Evolutionary conservation across 2,888 invertebrate genomes (phyloP), one percentile per base, ranked within the genome.

Genomic region (Argyra leucocephala): DNA sequence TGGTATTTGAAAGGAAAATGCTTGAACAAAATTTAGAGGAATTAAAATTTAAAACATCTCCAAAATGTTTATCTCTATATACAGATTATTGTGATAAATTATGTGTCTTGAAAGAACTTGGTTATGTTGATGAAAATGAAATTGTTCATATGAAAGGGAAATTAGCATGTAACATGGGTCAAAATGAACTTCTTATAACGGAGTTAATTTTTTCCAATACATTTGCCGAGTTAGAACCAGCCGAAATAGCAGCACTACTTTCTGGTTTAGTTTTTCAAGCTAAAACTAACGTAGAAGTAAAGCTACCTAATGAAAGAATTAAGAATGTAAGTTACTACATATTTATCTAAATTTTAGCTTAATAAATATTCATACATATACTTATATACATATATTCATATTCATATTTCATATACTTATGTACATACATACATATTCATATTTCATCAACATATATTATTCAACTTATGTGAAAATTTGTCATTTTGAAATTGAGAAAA

Each of bases 231-330:
- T 85, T 93, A 68, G 86, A 87, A 68, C 90, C 95, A 0, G 89
- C 92, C 0, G 96, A 97, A 81, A 95, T 98, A 61, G 97, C 96
- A 0, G 96, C 97, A 0, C 78, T 98, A 58, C 81, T 99, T 58
- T 98, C 97, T 0, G 89, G 91, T 64, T 84, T 97, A 70, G 96
- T 99, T 58, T 97, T 93, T 80, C 93, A 96, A 81, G 90, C 90
- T 64, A 89, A 89, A 75, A 86, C 84, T 0, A 83, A 86, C 66
- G 80, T 82, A 2, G 82, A 83, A 59, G 75, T 77, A 0, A 72
- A 73, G 3, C 76, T 78, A 61, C 87, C 85, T 2, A 62, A 48
- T n/a, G 76, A 76, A 65, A 72, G 73, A 15, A 65, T 78, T 0
- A 75, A 76, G 66, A 71, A 75, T 70, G 74, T 74, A 65, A 59